These are phyloP conservation scores for Cotesia glomerata DNA, from an alignment of 1,140 invertebrate species.

Conservation along the genomic window DNA sequence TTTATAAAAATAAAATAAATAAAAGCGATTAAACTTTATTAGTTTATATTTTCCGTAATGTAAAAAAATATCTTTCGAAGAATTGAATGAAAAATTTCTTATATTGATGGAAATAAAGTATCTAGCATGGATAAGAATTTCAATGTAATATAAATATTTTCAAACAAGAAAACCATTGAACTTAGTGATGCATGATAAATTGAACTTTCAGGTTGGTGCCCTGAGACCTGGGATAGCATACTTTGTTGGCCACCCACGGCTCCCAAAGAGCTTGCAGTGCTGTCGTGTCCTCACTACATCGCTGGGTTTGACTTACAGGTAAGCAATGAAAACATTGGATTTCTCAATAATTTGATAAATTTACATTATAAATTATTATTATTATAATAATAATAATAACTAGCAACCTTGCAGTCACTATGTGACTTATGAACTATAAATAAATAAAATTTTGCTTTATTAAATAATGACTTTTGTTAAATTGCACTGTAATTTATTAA, in stretches of 20 bases:
- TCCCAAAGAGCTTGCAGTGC: slow-evolving; percentile 54
- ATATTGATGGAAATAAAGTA: not conserved
- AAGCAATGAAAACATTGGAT: slow-evolving; percentile 29
- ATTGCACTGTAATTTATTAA: no score
- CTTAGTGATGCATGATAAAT: not conserved
- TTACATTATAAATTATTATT: not conserved
- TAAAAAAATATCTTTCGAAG: no score
- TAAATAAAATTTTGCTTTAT: no score
- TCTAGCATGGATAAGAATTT: not conserved
- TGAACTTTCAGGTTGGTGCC: slow-evolving; percentile 57
- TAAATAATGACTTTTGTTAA: no score
- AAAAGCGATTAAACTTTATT: no score
- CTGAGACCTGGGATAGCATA: slow-evolving; percentile 64
- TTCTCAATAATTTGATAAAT: no score
- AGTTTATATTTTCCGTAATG: no score
- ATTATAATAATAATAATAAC: not conserved
- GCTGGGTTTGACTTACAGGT: slow-evolving; percentile 60
- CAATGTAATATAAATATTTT: no score
- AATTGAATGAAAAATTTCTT: no score
- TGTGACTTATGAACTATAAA: no score
- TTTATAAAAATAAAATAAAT: no score
- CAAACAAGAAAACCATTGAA: not conserved
- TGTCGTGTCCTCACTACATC: slow-evolving; percentile 63
- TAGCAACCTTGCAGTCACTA: no score
- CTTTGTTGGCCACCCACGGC: slow-evolving; percentile 65